phyloP scores from a whole-genome alignment of 2,113 vertebrate species.

The Oxygymnocypris stewartii region DNA sequence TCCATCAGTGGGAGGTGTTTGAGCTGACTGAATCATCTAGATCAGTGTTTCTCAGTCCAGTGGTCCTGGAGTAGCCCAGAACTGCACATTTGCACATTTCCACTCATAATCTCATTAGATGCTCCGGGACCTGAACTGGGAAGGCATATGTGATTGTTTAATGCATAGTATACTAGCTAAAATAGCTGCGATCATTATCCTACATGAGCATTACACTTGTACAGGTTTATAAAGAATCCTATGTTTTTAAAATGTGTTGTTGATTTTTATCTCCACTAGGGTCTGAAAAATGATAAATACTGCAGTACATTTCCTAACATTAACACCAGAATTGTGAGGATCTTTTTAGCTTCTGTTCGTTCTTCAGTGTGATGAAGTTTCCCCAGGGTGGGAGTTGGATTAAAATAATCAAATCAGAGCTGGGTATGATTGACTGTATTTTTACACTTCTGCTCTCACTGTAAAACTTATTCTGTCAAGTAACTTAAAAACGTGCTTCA shows the following conservation, averaged over 20 bases:
- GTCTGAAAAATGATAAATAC: neutral
- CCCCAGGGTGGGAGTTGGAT: slow-evolving; percentile 6
- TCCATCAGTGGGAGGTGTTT: slow-evolving; percentile 11
- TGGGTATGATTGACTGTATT: neutral
- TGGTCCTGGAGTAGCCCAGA: slow-evolving; percentile 1
- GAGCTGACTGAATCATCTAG: slow-evolving; percentile 5
- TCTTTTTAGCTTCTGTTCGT: neutral
- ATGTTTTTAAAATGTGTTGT: neutral
- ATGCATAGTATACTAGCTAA: neutral
- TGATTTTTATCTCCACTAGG: neutral
- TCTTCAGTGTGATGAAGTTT: neutral
- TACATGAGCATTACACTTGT: neutral
- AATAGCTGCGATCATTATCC: neutral
- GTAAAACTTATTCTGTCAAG: neutral
- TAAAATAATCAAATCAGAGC: neutral
- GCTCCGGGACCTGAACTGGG: neutral
- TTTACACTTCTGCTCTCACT: neutral
- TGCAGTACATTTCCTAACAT: neutral
- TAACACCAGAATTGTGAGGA: neutral
- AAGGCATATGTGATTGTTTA: neutral
- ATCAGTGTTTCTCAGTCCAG: neutral
- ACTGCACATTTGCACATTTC: neutral
- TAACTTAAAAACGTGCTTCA: slow-evolving; percentile 1
- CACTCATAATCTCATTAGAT: neutral
- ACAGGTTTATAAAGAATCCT: neutral